phyloP scores from a whole-genome alignment of 2,888 invertebrate genomes.

The Osmoderma eremita region DNA sequence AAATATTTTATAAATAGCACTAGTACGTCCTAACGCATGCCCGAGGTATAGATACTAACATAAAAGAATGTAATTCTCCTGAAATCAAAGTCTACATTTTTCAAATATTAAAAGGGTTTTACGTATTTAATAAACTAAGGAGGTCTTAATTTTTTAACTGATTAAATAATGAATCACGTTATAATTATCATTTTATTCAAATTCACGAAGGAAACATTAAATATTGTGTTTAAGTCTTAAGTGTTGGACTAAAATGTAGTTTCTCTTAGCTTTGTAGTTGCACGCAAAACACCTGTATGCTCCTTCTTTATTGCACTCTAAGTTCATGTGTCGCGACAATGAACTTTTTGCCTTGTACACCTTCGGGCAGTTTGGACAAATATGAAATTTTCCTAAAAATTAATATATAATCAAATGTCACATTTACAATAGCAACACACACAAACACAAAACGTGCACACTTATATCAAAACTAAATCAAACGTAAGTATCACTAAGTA shows the following conservation, averaged over 20 bases:
- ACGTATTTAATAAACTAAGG: too few relatives aligned
- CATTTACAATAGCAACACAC: not conserved
- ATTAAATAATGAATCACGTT: not conserved
- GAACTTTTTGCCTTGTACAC: slow-evolving; percentile 70
- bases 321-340: slow-evolving; percentile 71
- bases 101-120: not conserved
- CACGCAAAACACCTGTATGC: slow-evolving; percentile 42
- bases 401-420: slow-evolving; percentile 19
- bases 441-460: slow-evolving; percentile 37
- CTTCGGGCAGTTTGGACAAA: slow-evolving; percentile 41
- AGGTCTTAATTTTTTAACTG: not conserved
- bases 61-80: too few relatives aligned
- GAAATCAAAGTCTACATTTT: not conserved
- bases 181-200: not conserved
- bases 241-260: slow-evolving; percentile 43
- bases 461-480: slow-evolving; percentile 12
- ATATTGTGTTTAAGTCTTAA: slow-evolving; percentile 41
- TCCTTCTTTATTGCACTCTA: slow-evolving; percentile 66
- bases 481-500: not conserved
- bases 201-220: slow-evolving; percentile 19
- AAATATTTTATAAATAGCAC: too few relatives aligned
- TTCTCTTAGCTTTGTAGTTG: slow-evolving; percentile 44
- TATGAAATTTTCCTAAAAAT: slow-evolving; percentile 33
- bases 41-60: too few relatives aligned
- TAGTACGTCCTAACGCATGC: too few relatives aligned